Conservation (phyloP, 2,797 vertebrate genomes). For the Chromobotia macracanthus region DNA sequence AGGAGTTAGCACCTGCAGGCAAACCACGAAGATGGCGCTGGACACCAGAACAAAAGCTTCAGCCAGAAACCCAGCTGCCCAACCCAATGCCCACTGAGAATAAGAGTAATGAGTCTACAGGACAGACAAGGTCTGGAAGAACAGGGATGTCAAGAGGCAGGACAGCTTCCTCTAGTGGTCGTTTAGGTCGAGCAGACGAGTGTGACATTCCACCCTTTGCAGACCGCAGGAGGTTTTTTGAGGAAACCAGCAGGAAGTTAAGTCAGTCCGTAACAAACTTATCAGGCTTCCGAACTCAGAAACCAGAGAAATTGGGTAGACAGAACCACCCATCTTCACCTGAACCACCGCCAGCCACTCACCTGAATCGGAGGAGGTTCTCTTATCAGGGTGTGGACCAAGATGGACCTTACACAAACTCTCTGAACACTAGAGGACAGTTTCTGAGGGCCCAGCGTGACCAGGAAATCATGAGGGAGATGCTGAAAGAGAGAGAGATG, state of each 20-base stretch:
- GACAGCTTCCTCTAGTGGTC: slow-evolving; percentile 51
- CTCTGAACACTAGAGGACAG: slow-evolving; percentile 64
- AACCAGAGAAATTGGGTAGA: slow-evolving; percentile 48
- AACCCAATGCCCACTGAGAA: slow-evolving; percentile 43
- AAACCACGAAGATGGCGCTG: slow-evolving; percentile 84
- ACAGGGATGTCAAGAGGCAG: slow-evolving; percentile 48
- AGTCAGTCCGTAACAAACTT: slow-evolving; percentile 65
- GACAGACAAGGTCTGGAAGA: slow-evolving; percentile 51
- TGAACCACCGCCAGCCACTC: slow-evolving; percentile 51
- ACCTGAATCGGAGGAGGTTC: slow-evolving; percentile 70
- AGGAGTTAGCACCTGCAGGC: slow-evolving; percentile 72
- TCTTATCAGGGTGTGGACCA: slow-evolving; percentile 77
- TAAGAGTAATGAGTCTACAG: slow-evolving; percentile 49
- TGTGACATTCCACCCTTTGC: slow-evolving; percentile 87
- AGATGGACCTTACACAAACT: slow-evolving; percentile 57
- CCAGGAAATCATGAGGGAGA: slow-evolving; percentile 61
- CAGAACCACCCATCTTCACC: slow-evolving; percentile 21
- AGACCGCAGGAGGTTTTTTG: slow-evolving; percentile 92
- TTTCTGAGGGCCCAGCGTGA: slow-evolving; percentile 61
- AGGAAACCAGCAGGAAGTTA: slow-evolving; percentile 84
- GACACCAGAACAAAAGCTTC: slow-evolving; percentile 86
- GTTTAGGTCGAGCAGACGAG: slow-evolving; percentile 74
- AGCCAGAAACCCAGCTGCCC: slow-evolving; percentile 66
- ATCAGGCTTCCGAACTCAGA: slow-evolving; percentile 65
- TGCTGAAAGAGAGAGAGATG: slow-evolving; percentile 58